A percentile compares a stretch with the other conserved stretches of the same genome.
Evolutionary conservation across 2,888 invertebrate species (phyloP).

Genomic region (Arrhopalites spinosus): DNA sequence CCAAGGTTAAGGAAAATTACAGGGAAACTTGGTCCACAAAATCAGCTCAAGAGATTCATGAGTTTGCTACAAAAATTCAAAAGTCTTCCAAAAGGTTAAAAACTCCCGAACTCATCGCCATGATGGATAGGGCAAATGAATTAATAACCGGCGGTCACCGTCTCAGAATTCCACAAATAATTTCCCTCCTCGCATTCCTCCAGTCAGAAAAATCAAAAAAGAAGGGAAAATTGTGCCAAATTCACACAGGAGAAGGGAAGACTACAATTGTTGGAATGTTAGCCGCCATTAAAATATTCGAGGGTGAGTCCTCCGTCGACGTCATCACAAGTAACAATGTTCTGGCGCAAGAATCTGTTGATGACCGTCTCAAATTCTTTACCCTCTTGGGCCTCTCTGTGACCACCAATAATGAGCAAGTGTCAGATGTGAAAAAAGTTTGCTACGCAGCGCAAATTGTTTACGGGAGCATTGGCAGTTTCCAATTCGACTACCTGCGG

Average conservation of each 20-base stretch:
- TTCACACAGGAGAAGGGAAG: constrained; percentile 60
- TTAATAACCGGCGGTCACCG: not conserved
- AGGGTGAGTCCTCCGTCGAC: constrained; percentile 53
- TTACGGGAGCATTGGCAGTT: constrained; percentile 58
- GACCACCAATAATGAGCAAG: constrained; percentile 56
- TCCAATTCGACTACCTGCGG: constrained; percentile 58
- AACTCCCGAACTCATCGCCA: not conserved
- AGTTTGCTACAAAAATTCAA: not conserved
- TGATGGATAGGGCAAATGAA: not conserved
- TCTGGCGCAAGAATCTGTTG: constrained; percentile 57
- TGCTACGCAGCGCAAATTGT: constrained; percentile 50
- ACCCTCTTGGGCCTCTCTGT: constrained; percentile 56
- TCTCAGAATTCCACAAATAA: not conserved
- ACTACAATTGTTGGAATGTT: constrained; percentile 58
- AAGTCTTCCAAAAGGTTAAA: not conserved
- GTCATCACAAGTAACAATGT: constrained; percentile 59
- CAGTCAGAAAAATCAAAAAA: not conserved
- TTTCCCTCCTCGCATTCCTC: not conserved
- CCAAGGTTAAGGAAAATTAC: too few relatives aligned
- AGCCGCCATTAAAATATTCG: constrained; percentile 56
- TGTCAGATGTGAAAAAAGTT: constrained; percentile 38
- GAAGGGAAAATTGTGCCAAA: constrained; percentile 48
- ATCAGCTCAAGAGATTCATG: not conserved
- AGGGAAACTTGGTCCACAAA: not conserved
- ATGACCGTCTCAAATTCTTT: constrained; percentile 52